Evolutionary conservation across 2,888 invertebrate genomes (phyloP).

Genomic region (Macropis europaea): DNA sequence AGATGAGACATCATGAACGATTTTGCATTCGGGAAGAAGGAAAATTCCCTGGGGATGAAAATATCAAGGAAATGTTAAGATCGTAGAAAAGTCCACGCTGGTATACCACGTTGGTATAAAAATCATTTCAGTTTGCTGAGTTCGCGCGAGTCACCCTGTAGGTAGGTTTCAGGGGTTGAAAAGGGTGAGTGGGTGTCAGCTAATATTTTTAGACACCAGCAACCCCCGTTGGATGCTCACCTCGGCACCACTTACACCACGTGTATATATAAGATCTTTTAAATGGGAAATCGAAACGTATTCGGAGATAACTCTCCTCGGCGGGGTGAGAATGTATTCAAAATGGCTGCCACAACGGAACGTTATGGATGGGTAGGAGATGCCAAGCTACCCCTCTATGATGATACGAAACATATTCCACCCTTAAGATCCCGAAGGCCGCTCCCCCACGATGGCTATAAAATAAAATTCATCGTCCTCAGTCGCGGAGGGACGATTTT

Average conservation of each 20-base stretch:
- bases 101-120: too few species aligned
- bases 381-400: constrained; percentile 75
- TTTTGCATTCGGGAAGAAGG: not conserved
- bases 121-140: too few species aligned
- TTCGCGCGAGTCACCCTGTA: too few species aligned
- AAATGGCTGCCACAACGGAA: constrained; percentile 75
- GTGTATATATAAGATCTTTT: constrained; percentile 77
- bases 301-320: constrained; percentile 78
- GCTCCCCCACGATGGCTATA: constrained; percentile 72
- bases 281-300: constrained; percentile 80
- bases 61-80: too few species aligned
- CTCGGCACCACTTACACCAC: constrained; percentile 62
- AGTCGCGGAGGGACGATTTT: constrained; percentile 38
- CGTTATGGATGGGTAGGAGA: constrained; percentile 74
- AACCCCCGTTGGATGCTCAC: constrained; percentile 60
- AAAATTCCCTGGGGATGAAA: not conserved
- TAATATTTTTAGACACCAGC: constrained; percentile 72
- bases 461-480: constrained; percentile 79
- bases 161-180: too few species aligned
- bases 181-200: constrained; percentile 62
- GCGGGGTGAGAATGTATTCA: constrained; percentile 80
- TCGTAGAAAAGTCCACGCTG: too few species aligned
- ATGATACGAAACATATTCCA: constrained; percentile 80
- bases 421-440: constrained; percentile 70
- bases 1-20: constrained; percentile 59